Percentiles rank a stretch among this genome's conserved stretches.
phyloP scores from a whole-genome alignment of 2,113 vertebrate species.

The Rattus norvegicus region GRCr8 NC_086025.1:45518501-45519000 shows the following conservation, averaged over 20 bases:
- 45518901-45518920: slow-evolving; percentile 44
- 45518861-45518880: slow-evolving; percentile 27
- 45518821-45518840: slow-evolving; percentile 18
- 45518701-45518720: slow-evolving; percentile 54
- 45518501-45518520: not conserved
- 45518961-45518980: not conserved
- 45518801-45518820: slow-evolving; percentile 12
- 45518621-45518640: not conserved
- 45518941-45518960: slow-evolving; percentile 11
- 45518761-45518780: not conserved
- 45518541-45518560: not conserved
- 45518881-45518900: not conserved
- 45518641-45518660: not conserved
- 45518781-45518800: not conserved
- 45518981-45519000: not conserved
- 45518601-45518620: not conserved
- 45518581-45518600: not conserved
- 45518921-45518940: slow-evolving; percentile 31
- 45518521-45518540: not conserved
- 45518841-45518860: slow-evolving; percentile 47
- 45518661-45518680: slow-evolving; percentile 9
- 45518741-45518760: slow-evolving; percentile 1
- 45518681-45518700: slow-evolving; percentile 61
- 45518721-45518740: slow-evolving; percentile 30
- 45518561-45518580: not conserved